Conservation (phyloP, 1,140 invertebrate genomes). For the Zaprionus africanus region DNA sequence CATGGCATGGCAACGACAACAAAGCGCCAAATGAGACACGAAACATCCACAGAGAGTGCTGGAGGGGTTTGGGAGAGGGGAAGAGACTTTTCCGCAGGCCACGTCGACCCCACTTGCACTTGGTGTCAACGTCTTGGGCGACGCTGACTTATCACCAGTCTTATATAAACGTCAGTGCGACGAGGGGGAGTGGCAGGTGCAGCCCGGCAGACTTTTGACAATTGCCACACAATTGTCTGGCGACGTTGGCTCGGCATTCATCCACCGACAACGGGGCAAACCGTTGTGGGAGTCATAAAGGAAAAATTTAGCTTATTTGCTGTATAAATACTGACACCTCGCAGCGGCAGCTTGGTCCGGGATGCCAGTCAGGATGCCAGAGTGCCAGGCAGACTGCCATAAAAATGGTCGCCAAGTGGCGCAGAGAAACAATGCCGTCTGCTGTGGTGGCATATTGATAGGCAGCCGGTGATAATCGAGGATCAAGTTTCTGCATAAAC, state of each 20-base stretch:
- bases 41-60: slow-evolving; percentile 8
- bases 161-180: slow-evolving; percentile 73
- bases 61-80: neutral
- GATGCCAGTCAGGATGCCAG: slow-evolving; percentile 3
- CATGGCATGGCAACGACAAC: slow-evolving; percentile 63
- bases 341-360: slow-evolving; percentile 10
- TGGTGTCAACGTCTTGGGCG: slow-evolving; percentile 53
- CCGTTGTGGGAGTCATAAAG: slow-evolving; percentile 74
- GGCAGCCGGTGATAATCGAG: slow-evolving; percentile 38
- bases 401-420: slow-evolving; percentile 46
- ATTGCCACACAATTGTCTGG: slow-evolving; percentile 79
- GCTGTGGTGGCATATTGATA: slow-evolving; percentile 43
- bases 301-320: slow-evolving; percentile 80
- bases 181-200: neutral
- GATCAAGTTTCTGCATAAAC: slow-evolving; percentile 42
- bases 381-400: slow-evolving; percentile 39
- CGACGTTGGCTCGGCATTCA: slow-evolving; percentile 48
- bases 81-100: neutral
- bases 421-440: neutral
- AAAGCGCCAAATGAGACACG: slow-evolving; percentile 43
- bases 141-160: slow-evolving; percentile 74
- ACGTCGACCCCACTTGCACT: slow-evolving; percentile 43
- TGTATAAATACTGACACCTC: slow-evolving; percentile 80
- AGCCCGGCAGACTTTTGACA: slow-evolving; percentile 71
- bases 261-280: slow-evolving; percentile 32